Evolutionary conservation across 2,797 vertebrate genomes (phyloP).

Genomic region (Novumbra hubbsi): DNA sequence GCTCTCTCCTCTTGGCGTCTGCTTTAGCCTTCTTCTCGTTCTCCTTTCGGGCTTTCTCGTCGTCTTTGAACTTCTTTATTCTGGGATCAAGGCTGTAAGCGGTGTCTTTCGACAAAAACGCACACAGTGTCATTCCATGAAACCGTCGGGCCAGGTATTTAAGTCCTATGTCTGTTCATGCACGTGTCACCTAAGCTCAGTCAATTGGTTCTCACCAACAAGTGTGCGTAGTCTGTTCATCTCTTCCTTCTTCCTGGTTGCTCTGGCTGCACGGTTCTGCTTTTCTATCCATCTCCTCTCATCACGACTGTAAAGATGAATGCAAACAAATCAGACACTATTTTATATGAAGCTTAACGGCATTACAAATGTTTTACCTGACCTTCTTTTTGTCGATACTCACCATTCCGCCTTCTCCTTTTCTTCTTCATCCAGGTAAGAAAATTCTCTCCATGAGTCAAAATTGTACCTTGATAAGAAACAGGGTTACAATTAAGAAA

Average conservation of each 20-base stretch:
- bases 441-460: constrained; percentile 99
- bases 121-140: background rate
- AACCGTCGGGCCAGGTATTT: background rate
- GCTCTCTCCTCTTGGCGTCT: constrained; percentile 93
- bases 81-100: constrained; percentile 96
- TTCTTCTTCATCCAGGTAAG: constrained; percentile 98
- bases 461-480: constrained; percentile 89
- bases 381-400: constrained; percentile 22
- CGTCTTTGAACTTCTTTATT: constrained; percentile 98
- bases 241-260: constrained; percentile 96
- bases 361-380: too few relatives aligned
- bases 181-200: background rate
- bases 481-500: background rate
- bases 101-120: constrained; percentile 74
- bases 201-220: constrained; percentile 78
- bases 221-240: constrained; percentile 97
- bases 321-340: background rate
- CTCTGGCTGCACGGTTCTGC: constrained; percentile 93
- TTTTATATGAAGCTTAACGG: too few relatives aligned
- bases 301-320: constrained; percentile 80
- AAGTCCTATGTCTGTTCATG: background rate
- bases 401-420: constrained; percentile 99
- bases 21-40: constrained; percentile 96
- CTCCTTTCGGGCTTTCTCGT: constrained; percentile 96
- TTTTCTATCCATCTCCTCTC: constrained; percentile 98